Evolutionary conservation across 1,140 invertebrate genomes (phyloP), one percentile per base, ranked within the genome.

Genomic region (Hyposmocoma kahamanoa): DNA sequence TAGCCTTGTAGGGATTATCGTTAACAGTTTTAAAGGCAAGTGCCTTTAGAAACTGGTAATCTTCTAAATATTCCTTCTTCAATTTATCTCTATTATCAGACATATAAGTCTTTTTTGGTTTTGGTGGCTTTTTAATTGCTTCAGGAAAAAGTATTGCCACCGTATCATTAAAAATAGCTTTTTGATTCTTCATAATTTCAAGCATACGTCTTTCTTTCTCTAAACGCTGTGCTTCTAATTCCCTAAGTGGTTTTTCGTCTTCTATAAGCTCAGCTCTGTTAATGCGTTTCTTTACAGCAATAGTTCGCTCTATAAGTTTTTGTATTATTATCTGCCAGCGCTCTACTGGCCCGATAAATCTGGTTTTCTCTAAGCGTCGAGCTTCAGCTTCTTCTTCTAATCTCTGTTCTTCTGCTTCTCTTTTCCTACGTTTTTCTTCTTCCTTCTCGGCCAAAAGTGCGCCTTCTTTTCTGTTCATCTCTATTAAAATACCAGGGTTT

Each of bases 71-170:
- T 36, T 67, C 52, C 32, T 54, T 69, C 54, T 76, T 82, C 17
- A 72, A 38, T 19, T 8, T 19, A 21, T 59, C 45, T 47, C 69
- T 82, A 45, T 80, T 60, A 38, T 70, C 70, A 1, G 65, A 49
- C 0, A 84, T 43, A 22, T 72, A 61, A 53, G 67, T 75, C 24
- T 69, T 76, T 48, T 74, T 71, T 15, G 59, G 36, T 53, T 83
- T 80, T 15, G 45, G 59, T 51, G 69, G 54, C 36, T 79, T 79
- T 47, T 82, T 71, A 24, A 81, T 76, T 11, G 81, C 83, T 67
- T 87, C 86, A 3, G 86, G 86, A 46, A 86, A 87, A 18, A 84
- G 53, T 47, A 87, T 85, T 10, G 84, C 80, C 21, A 87, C 82
- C n/a, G 82, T 79, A 30, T 87, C 86, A 53, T 85, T 84, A 53